These are phyloP conservation scores for Stegodyphus dumicola DNA, from an alignment of 1,140 invertebrate genomes.

Conservation along the genomic window DNA sequence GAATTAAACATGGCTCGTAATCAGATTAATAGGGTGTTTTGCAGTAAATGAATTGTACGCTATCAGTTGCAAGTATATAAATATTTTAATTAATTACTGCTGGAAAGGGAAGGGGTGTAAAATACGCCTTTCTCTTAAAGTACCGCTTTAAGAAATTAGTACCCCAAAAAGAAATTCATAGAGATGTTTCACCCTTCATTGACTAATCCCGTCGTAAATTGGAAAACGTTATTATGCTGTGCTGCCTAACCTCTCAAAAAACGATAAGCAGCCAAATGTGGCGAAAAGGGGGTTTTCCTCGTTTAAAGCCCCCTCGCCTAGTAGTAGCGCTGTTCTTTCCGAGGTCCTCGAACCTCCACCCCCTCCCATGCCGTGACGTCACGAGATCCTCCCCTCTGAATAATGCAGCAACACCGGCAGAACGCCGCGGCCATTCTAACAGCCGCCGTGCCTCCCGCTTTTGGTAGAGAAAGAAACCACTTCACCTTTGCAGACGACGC, in stretches of 20 bases:
- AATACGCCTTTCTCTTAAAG: no score
- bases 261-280: background rate
- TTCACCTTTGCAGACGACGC: background rate
- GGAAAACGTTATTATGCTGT: background rate
- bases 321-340: background rate
- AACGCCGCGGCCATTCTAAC: background rate
- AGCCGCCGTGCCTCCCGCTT: background rate
- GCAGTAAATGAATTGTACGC: no score
- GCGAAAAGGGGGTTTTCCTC: background rate
- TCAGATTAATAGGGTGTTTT: no score
- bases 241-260: background rate
- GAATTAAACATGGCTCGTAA: no score
- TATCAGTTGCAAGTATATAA: no score
- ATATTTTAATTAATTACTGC: no score
- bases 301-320: background rate
- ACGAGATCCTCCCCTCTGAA: slow-evolving; percentile 13
- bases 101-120: no score
- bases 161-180: no score
- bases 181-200: background rate
- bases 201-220: no score
- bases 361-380: background rate
- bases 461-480: no score
- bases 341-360: background rate
- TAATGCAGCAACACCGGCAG: slow-evolving; percentile 7
- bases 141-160: no score